phyloP scores from a whole-genome alignment of 2,113 vertebrate species.

The Misgurnus mizolepis region DNA sequence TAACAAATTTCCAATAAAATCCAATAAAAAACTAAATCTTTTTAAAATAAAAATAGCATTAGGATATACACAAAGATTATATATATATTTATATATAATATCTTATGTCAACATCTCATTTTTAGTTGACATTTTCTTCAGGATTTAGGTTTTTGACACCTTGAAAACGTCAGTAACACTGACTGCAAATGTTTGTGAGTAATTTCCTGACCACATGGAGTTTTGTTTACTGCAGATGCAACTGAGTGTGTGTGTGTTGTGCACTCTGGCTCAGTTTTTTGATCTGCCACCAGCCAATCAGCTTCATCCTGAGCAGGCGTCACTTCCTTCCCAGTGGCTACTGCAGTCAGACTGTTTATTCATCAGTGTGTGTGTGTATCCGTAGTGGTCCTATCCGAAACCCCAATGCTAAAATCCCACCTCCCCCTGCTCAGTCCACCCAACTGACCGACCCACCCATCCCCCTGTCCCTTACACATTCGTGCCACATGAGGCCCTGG shows the following conservation, averaged over 20 bases:
- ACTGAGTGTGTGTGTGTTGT: constrained; percentile 1
- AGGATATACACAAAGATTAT: too few relatives aligned
- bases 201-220: constrained; percentile 15
- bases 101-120: too few relatives aligned
- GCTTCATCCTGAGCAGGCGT: constrained; percentile 42
- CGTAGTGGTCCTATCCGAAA: constrained; percentile 33
- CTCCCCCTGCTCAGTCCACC: constrained; percentile 44
- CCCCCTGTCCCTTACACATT: constrained; percentile 50
- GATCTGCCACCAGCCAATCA: constrained; percentile 53
- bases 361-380: constrained; percentile 52
- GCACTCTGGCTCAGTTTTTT: constrained; percentile 45
- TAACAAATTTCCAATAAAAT: too few relatives aligned
- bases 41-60: too few relatives aligned
- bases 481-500: constrained; percentile 62
- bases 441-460: constrained; percentile 53
- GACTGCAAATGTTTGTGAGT: neutral
- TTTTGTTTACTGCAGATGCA: constrained; percentile 27
- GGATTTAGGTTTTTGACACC: neutral
- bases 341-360: constrained; percentile 72
- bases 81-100: too few relatives aligned
- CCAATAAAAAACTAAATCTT: too few relatives aligned
- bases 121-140: too few relatives aligned
- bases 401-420: constrained; percentile 41
- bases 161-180: neutral
- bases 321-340: constrained; percentile 66